Base-by-base conservation (phyloP, 1,140 invertebrate species). In the Lucilia sericata region DNA sequence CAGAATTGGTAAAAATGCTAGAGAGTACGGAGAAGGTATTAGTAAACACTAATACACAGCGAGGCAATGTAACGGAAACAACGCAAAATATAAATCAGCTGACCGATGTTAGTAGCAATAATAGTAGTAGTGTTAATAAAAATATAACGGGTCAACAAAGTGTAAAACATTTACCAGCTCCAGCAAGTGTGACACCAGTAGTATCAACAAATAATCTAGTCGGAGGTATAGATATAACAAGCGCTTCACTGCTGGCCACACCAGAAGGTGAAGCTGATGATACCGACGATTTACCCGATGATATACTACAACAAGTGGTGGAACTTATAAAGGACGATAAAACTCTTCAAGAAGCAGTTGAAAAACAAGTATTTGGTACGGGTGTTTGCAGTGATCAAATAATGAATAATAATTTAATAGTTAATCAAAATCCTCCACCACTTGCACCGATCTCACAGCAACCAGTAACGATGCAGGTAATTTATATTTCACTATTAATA, bases 281-380 rank as follows among this genome's bases (percentile, higher is more conserved):
- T 49, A 92, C 93, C 55, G 92, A 94, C n/a, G 76, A 80, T 80
- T 80, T 80, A 25, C 93, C 94, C 4, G 94, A 94, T 85, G 94
- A 95, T 90, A 93, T 95, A 83, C 87, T 95, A 12, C 94, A 94
- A 91, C 93, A 94, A 90, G 94, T 95, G 14, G 94, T 94, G 3
- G 93, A 94, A 17, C 90, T 95, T 19, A 94, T 94, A 12, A 93
- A 94, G 82, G 93, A 94, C 83, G 94, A 94, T 87, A 94, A 95
- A 88, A 92, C 93, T 86, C 91, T 95, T 36, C 93, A 94, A 87
- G 94, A 94, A 87, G 94, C 94, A 30, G 94, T 95, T 80, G 94
- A 94, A 85, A 94, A 94, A 87, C 92, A 94, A 90, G 91, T 93
- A 83, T 85, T 85, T 65, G 75, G 84, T 17, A 49, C 76, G 2